These are phyloP conservation scores for Lasioglossum malachurum DNA, from an alignment of 2,888 invertebrate species.

Conservation along the genomic window DNA sequence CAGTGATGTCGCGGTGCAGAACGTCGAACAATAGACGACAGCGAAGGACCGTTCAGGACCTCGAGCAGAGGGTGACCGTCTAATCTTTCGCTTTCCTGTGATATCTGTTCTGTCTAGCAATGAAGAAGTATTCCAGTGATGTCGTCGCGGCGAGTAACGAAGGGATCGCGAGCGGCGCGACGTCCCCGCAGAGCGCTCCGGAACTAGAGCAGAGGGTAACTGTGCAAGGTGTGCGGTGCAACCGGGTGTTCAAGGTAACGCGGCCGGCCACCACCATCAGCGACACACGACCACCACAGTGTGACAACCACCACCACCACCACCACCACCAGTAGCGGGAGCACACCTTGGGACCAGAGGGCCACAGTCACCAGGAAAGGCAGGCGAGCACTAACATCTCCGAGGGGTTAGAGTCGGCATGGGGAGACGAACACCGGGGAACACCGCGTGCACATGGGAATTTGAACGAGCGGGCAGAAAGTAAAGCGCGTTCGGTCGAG, in stretches of 20 bases:
- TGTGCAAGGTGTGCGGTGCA: conserved; percentile 74
- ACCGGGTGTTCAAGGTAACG: conserved; percentile 72
- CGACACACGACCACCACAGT: conserved; percentile 30
- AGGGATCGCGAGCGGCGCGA: conserved; percentile 1
- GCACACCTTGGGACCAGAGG: conserved; percentile 34
- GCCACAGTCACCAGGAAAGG: conserved; percentile 46
- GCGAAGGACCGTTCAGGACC: not conserved
- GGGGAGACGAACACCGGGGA: conserved; percentile 52
- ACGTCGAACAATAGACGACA: too few relatives aligned
- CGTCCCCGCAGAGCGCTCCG: conserved; percentile 41
- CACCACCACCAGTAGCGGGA: conserved; percentile 28
- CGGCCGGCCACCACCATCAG: conserved; percentile 55
- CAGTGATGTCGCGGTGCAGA: not conserved
- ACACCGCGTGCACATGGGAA: conserved; percentile 73
- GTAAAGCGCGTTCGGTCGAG: conserved; percentile 82
- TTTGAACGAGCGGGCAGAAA: conserved; percentile 80
- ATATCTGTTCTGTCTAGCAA: not conserved
- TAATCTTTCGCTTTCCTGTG: not conserved
- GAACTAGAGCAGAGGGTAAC: conserved; percentile 77
- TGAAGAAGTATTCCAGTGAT: not conserved
- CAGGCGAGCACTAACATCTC: conserved; percentile 27
- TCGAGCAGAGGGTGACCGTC: not conserved
- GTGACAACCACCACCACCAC: conserved; percentile 47
- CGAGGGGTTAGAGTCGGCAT: conserved; percentile 53
- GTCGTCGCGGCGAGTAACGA: not conserved